Evolutionary conservation across 2,113 vertebrate species (phyloP), one percentile per base, ranked within the genome.

Genomic region (Rhinopomastus cyanomelas): DNA sequence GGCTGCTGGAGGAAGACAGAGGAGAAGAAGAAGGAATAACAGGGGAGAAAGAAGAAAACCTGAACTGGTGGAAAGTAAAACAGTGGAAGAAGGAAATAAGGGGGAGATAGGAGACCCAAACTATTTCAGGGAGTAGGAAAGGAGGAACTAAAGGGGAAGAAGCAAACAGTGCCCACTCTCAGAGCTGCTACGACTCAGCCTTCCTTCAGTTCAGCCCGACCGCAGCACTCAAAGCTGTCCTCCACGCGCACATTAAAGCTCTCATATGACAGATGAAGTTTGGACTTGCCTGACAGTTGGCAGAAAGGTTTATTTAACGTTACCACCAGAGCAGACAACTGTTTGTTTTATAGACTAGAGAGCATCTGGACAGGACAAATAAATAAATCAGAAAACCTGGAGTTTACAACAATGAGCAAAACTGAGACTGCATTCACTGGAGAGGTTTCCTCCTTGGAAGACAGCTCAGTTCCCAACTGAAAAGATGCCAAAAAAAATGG

Each of bases 111-210:
- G 44, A 81, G n/a, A 39, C 64, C 9, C 90, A 53, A 78, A 36
- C 79, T 11, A 52, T 32, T 36, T 11, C 55, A 84, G n/a, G n/a
- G 27, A 46, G 17, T 22, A 27, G n/a, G 18, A 65, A 86, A 82
- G 23, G 10, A 4, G 36, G 12, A 68, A n/a, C 12, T 12, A 60
- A 89, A 71, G 6, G 5, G 30, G 12, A 32, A 60, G 27, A 48
- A 4, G 7, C 44, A 77, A 77, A 48, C 0, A 0, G n/a, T 60
- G 32, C 11, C 14, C 42, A 42, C 13, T 71, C 44, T 37, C 32
- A 52, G 52, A 26, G 44, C 23, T 52, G 8, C 39, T 42, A 42
- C 39, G 15, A 42, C 39, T 42, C 19, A 61, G 32, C 27, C 42
- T 87, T 78, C 32, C 37, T 64, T 42, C 60, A 56, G 17, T 9